Evolutionary conservation across 1,140 invertebrate genomes (phyloP), one percentile per base, ranked within the genome.

Genomic region (Penaeus indicus): DNA sequence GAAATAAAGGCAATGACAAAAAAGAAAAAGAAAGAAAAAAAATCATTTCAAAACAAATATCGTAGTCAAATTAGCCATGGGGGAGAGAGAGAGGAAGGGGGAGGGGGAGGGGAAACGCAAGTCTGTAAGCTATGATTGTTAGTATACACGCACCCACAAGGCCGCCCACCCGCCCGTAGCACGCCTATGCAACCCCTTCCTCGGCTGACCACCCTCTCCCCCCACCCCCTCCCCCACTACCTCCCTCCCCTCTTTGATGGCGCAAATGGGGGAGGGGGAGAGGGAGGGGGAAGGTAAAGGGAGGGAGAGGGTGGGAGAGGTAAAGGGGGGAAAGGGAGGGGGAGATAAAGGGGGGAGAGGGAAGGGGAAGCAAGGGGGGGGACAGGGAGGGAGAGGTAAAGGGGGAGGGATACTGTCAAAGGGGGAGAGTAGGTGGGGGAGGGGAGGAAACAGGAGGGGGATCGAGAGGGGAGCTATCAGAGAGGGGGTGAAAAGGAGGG

Each of bases 41-140:
- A 82, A 77, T 54, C 38, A 27, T 83, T 78, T 60, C 79, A 88
- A 88, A 87, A 83, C 86, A 83, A 88, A 88, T 83, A 83, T 75
- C 54, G 64, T 47, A 67, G 86, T 88, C 79, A 88, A 88, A 88
- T 88, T 69, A 83, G 86, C 78, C 86, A 80, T 83, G 42, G 64
- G 54, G 80, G 80, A 54, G 25, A 47, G 54, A 5, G 38, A 8
- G 38, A 42, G 47, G 54, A 69, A n/a, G n/a, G 80, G 79, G 47
- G 64, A 27, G 64, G 54, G 69, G 67, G 64, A 25, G 64, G 54
- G 38, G 38, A 8, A 4, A 4, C 4, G 38, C 7, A 42, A 80
- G 80, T 88, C 69, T 84, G 82, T 88, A 84, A 78, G 72, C 81
- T 64, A 64, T 84, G 87, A 88, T 88, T 84, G 81, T 88, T 88